phyloP scores from a whole-genome alignment of 2,888 invertebrate genomes.

The Creontiades dilutus region DNA sequence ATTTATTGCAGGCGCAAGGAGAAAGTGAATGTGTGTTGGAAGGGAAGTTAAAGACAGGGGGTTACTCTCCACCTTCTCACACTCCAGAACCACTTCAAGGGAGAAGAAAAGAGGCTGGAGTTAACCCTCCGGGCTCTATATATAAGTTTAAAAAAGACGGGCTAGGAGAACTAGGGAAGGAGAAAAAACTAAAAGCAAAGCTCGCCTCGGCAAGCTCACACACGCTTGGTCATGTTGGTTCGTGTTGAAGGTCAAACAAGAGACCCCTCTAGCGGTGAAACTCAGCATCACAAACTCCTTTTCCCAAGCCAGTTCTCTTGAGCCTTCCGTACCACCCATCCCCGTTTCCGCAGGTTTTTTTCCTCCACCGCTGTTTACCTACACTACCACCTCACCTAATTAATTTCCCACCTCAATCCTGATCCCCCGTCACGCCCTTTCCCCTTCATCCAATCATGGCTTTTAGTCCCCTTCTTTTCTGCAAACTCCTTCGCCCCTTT shows the following conservation, averaged over 20 bases:
- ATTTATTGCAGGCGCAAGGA: constrained; percentile 48
- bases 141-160: constrained; percentile 32
- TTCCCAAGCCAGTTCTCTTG: background rate
- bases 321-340: background rate
- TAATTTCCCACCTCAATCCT: constrained; percentile 64
- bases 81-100: constrained; percentile 1
- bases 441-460: constrained; percentile 64
- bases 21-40: constrained; percentile 37
- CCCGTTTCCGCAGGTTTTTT: background rate
- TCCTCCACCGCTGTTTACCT: constrained; percentile 9
- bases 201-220: background rate
- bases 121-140: constrained; percentile 21
- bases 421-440: constrained; percentile 60
- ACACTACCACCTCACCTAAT: constrained; percentile 52
- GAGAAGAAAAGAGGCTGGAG: constrained; percentile 24
- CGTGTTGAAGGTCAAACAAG: background rate
- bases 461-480: constrained; percentile 33
- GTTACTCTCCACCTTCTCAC: constrained; percentile 21
- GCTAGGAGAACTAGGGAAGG: background rate
- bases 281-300: background rate
- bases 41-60: background rate
- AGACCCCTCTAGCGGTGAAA: background rate
- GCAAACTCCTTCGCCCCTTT: constrained; percentile 19
- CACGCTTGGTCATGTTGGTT: constrained; percentile 29
- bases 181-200: constrained; percentile 34